phyloP scores from a whole-genome alignment of 2,888 invertebrate genomes.

The Sympetrum striolatum region DNA sequence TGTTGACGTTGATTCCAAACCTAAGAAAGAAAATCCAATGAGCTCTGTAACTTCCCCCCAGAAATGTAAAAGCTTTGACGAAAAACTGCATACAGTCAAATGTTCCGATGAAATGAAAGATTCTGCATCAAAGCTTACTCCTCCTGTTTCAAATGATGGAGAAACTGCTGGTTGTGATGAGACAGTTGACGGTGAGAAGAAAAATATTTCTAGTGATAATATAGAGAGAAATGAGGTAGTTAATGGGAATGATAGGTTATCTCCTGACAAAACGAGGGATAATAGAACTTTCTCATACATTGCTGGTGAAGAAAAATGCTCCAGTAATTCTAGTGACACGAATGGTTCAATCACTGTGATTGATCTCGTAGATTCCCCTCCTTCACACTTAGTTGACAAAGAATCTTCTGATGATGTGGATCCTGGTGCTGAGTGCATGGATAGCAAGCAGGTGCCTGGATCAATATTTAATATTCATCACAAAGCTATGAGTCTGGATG shows the following conservation, averaged over 20 bases:
- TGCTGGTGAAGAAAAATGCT: no score
- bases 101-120: background rate
- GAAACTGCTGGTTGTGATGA: background rate
- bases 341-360: background rate
- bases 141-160: background rate
- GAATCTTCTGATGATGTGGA: background rate
- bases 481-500: background rate
- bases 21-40: no score
- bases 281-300: background rate
- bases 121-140: background rate
- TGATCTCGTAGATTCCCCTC: conserved; percentile 8
- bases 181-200: background rate
- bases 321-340: background rate
- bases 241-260: background rate
- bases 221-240: background rate
- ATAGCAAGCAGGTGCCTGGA: background rate
- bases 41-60: background rate
- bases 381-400: background rate
- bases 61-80: background rate
- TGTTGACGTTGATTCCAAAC: no score
- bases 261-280: background rate
- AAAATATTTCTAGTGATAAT: background rate
- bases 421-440: background rate
- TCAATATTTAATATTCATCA: background rate
- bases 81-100: background rate